These are phyloP conservation scores for Lottia scabra DNA, from an alignment of 2,888 invertebrate species.

Conservation along the genomic window DNA sequence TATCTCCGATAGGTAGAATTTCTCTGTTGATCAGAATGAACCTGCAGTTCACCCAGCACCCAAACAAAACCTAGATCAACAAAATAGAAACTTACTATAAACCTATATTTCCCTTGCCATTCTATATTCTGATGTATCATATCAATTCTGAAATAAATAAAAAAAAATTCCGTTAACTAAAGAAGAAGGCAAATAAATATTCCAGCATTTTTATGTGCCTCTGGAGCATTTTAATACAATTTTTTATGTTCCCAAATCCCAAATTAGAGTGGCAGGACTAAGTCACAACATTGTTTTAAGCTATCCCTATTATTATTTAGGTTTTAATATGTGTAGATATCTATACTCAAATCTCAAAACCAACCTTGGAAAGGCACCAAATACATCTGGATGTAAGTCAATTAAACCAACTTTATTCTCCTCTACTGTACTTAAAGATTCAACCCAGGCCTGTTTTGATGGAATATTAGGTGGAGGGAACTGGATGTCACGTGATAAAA, in stretches of 20 bases:
- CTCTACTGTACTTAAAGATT: slow-evolving; percentile 58
- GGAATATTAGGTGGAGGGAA: slow-evolving; percentile 42
- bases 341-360: slow-evolving; percentile 28
- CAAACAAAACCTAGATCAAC: too few relatives aligned
- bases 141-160: slow-evolving; percentile 75
- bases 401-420: slow-evolving; percentile 78
- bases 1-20: too few relatives aligned
- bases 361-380: slow-evolving; percentile 82
- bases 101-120: slow-evolving; percentile 88
- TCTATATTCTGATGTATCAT: slow-evolving; percentile 85
- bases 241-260: too few relatives aligned
- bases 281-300: too few relatives aligned
- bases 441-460: slow-evolving; percentile 68
- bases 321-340: too few relatives aligned
- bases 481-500: slow-evolving; percentile 57
- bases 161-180: not conserved
- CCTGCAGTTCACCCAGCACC: too few relatives aligned
- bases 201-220: too few relatives aligned
- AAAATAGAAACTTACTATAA: slow-evolving; percentile 75
- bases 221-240: too few relatives aligned
- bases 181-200: not conserved
- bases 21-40: too few relatives aligned
- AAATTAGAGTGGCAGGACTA: too few relatives aligned
- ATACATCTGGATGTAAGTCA: slow-evolving; percentile 90
- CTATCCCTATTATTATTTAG: too few relatives aligned